A percentile compares a stretch with the other conserved stretches of the same genome.
These are phyloP conservation scores for Megastigmus dorsalis DNA, from an alignment of 2,888 invertebrate genomes.

Conservation along the genomic window DNA sequence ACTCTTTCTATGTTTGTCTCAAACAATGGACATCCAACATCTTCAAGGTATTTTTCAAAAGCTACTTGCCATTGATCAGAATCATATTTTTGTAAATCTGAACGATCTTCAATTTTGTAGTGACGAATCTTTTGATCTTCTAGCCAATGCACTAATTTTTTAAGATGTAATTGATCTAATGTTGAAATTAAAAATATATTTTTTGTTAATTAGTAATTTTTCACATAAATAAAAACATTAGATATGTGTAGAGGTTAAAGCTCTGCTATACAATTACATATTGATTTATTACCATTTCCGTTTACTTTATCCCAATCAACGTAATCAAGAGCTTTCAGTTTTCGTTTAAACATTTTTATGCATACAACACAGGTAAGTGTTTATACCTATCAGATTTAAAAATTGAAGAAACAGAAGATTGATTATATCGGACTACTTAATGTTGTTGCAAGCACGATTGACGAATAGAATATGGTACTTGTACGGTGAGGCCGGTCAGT, in stretches of 20 bases:
- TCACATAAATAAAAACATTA: not conserved
- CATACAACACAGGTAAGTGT: too few relatives aligned
- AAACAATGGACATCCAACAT: constrained; percentile 84
- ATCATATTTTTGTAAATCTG: constrained; percentile 81
- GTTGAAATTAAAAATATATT: not conserved
- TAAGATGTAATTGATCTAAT: constrained; percentile 86
- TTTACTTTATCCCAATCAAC: constrained; percentile 84
- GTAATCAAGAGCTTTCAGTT: constrained; percentile 86
- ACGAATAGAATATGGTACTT: too few relatives aligned
- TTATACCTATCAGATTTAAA: too few relatives aligned
- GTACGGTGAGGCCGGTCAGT: too few relatives aligned
- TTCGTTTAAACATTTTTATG: constrained; percentile 83
- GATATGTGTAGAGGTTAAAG: not conserved
- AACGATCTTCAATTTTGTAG: constrained; percentile 88
- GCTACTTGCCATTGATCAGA: constrained; percentile 82
- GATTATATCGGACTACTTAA: too few relatives aligned
- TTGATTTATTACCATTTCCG: constrained; percentile 78
- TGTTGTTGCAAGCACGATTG: too few relatives aligned
- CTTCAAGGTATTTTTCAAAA: constrained; percentile 84
- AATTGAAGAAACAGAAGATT: too few relatives aligned
- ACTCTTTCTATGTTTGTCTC: constrained; percentile 81
- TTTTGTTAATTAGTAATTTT: not conserved
- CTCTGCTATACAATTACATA: not conserved
- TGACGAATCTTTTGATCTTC: constrained; percentile 95
- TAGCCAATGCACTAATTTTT: constrained; percentile 90